Evolutionary conservation across 2,797 vertebrate species (phyloP).

Genomic region (Tinamus major): DNA sequence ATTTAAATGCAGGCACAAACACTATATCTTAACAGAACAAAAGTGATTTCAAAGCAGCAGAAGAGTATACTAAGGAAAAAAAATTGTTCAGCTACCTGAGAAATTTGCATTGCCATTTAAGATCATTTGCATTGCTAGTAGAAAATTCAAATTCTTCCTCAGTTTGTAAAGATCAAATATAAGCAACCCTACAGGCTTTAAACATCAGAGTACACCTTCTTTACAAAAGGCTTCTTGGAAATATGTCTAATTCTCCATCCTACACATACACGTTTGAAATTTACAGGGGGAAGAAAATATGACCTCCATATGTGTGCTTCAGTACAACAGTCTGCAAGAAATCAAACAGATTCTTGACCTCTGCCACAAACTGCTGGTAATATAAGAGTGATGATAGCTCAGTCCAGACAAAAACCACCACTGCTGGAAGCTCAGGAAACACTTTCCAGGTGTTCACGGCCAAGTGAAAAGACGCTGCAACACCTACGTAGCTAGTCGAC

Average conservation of each 20-base stretch:
- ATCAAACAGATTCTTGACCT: neutral
- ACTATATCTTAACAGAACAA: neutral
- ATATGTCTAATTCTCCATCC: neutral
- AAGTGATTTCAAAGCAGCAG: neutral
- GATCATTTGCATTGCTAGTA: no score
- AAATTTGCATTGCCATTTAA: neutral
- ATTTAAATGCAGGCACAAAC: neutral
- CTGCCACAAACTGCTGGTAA: neutral
- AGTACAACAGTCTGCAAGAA: neutral
- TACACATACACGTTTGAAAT: neutral
- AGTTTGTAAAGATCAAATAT: neutral
- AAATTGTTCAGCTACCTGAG: neutral
- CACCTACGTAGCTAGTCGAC: fast-evolving
- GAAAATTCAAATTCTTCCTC: neutral
- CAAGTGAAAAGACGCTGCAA: neutral
- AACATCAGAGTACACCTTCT: neutral
- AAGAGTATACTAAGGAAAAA: neutral
- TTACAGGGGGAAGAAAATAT: neutral
- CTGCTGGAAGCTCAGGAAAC: neutral
- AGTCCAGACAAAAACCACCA: neutral
- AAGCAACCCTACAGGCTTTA: neutral
- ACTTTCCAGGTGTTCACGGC: neutral
- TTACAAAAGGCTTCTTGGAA: neutral
- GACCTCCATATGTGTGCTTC: neutral
- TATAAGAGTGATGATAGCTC: neutral